These are phyloP conservation scores for Hipposideros armiger DNA, from an alignment of 2,113 vertebrate genomes.

Conservation along the genomic window DNA sequence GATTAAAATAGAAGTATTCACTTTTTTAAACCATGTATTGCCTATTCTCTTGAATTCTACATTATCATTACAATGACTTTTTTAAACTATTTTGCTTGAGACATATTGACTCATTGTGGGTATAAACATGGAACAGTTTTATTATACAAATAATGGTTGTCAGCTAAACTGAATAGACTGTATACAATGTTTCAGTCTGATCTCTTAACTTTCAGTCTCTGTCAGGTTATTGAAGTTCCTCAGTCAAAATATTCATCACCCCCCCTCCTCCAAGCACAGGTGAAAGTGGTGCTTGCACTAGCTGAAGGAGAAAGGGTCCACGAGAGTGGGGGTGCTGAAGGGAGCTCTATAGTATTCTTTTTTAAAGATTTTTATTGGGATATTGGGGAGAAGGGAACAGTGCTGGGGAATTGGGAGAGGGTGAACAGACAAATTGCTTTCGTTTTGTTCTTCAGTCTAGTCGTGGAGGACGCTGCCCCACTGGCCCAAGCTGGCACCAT, in stretches of 20 bases:
- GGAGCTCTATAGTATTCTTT: neutral
- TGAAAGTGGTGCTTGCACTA: neutral
- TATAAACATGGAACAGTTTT: conserved; percentile 18
- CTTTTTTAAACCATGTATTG: neutral
- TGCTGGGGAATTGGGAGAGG: too few species aligned
- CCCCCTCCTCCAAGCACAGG: neutral
- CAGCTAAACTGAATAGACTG: conserved; percentile 6
- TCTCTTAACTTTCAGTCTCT: neutral
- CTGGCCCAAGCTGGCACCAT: too few species aligned
- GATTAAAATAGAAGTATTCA: conserved; percentile 44
- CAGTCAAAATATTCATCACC: neutral
- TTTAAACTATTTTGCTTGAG: conserved; percentile 52
- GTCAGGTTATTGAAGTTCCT: neutral
- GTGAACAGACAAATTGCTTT: too few species aligned
- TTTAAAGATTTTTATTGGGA: too few species aligned
- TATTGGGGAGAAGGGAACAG: too few species aligned
- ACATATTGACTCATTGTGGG: neutral
- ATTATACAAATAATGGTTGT: conserved; percentile 44
- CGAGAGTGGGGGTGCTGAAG: neutral
- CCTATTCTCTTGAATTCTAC: conserved; percentile 41
- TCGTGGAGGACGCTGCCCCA: too few species aligned
- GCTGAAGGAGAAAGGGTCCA: neutral
- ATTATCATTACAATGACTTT: neutral
- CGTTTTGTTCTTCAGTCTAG: too few species aligned
- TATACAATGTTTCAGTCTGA: neutral